Percentiles rank a stretch among this genome's conserved stretches.
phyloP scores from a whole-genome alignment of 2,797 vertebrate species.

The Botia kubotai region DNA sequence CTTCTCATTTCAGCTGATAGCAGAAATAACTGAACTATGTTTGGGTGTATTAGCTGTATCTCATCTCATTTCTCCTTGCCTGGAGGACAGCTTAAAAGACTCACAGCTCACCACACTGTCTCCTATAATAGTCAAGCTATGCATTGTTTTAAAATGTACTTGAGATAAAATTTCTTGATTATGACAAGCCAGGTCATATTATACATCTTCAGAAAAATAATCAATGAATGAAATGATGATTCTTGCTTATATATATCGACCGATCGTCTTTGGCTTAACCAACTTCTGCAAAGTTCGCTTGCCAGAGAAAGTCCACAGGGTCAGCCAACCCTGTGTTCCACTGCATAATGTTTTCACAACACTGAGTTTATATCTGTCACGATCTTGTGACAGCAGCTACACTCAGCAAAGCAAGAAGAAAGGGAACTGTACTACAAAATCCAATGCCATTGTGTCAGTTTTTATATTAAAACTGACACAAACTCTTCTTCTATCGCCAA shows the following conservation, averaged over 20 bases:
- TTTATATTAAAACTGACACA: background rate
- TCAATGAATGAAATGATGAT: slow-evolving; percentile 19
- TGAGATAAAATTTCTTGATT: background rate
- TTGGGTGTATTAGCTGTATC: background rate
- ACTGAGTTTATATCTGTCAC: slow-evolving; percentile 1
- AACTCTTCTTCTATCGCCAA: background rate
- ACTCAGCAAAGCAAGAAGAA: slow-evolving; percentile 1
- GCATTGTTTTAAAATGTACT: background rate
- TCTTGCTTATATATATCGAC: slow-evolving; percentile 33
- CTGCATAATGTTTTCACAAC: background rate
- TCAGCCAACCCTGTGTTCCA: background rate
- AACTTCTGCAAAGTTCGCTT: slow-evolving; percentile 14
- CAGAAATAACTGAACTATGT: background rate
- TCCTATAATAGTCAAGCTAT: background rate
- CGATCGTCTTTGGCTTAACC: background rate
- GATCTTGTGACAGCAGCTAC: background rate
- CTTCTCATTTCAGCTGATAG: background rate
- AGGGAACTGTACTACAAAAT: background rate
- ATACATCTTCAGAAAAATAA: background rate
- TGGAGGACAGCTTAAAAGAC: background rate
- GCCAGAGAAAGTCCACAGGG: slow-evolving; percentile 25
- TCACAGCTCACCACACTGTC: background rate
- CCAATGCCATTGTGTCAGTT: background rate
- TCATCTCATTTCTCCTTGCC: background rate
- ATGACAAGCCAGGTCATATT: background rate